Percentiles rank a stretch among this genome's conserved stretches.
Conservation (phyloP, 2,113 vertebrate species). For the Ranitomeya variabilis region DNA sequence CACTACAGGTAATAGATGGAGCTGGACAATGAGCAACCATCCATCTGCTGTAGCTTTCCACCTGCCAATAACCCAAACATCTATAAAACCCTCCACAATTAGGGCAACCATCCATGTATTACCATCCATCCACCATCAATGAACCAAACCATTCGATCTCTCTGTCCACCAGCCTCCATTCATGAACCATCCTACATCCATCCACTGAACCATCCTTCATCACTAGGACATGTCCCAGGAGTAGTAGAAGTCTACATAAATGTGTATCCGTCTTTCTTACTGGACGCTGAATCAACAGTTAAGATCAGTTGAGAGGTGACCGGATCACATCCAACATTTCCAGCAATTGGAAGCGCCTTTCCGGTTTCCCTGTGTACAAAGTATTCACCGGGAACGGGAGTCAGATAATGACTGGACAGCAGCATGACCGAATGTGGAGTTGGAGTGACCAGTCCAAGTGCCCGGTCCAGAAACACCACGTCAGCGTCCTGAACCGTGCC, state of each 20-base stretch:
- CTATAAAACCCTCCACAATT: not conserved
- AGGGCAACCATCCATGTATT: not conserved
- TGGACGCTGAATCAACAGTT: conserved; percentile 67
- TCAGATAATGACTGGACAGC: conserved; percentile 70
- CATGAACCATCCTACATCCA: not conserved
- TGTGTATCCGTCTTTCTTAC: conserved; percentile 60
- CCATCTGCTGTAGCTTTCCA: not conserved
- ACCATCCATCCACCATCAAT: not conserved
- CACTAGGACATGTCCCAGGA: not conserved
- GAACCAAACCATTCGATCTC: not conserved
- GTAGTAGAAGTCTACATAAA: not conserved
- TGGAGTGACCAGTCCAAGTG: conserved; percentile 76
- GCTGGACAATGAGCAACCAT: no score
- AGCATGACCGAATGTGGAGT: conserved; percentile 72
- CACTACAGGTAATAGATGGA: no score
- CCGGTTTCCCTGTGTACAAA: conserved; percentile 83
- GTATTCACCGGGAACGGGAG: conserved; percentile 72
- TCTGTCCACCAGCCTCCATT: not conserved
- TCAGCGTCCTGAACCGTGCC: conserved; percentile 64
- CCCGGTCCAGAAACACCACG: conserved; percentile 66
- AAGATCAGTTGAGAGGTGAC: conserved; percentile 72
- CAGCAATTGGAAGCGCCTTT: conserved; percentile 76
- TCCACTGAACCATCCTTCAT: not conserved
- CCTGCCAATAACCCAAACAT: not conserved
- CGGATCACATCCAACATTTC: conserved; percentile 82